Evolutionary conservation across 2,797 vertebrate species (phyloP).

Genomic region (Oreochromis mossambicus): DNA sequence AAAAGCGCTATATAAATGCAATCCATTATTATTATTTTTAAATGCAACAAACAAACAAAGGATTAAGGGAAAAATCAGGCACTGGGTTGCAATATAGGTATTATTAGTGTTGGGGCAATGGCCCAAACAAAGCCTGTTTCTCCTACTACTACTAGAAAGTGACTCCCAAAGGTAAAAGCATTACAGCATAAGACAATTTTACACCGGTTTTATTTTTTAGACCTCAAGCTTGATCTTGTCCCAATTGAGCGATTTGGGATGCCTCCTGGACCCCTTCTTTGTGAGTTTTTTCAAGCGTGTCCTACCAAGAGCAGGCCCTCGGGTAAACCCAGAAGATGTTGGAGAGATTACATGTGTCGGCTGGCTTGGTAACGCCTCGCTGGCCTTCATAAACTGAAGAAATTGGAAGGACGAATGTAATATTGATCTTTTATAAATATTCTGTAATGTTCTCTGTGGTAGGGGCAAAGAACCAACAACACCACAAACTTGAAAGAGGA

Average conservation of each 20-base stretch:
- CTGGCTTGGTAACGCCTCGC: not conserved
- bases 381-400: not conserved
- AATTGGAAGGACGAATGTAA: fast-evolving
- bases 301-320: not conserved
- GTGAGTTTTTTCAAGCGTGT: not conserved
- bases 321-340: not conserved
- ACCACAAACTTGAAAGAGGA: not conserved
- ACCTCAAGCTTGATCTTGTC: not conserved
- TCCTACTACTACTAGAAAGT: not conserved
- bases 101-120: not conserved
- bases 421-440: not conserved
- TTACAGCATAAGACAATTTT: not conserved
- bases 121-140: not conserved
- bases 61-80: not conserved
- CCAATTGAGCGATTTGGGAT: not conserved
- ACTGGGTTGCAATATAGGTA: not conserved
- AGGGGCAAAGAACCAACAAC: not conserved
- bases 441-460: not conserved
- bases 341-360: not conserved
- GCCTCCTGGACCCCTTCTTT: not conserved
- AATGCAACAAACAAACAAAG: not conserved
- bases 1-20: too few relatives aligned
- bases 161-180: not conserved
- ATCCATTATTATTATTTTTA: not conserved
- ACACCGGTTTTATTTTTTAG: not conserved